Evolutionary conservation across 2,113 vertebrate species (phyloP).

Genomic region (Dasyornis broadbenti): DNA sequence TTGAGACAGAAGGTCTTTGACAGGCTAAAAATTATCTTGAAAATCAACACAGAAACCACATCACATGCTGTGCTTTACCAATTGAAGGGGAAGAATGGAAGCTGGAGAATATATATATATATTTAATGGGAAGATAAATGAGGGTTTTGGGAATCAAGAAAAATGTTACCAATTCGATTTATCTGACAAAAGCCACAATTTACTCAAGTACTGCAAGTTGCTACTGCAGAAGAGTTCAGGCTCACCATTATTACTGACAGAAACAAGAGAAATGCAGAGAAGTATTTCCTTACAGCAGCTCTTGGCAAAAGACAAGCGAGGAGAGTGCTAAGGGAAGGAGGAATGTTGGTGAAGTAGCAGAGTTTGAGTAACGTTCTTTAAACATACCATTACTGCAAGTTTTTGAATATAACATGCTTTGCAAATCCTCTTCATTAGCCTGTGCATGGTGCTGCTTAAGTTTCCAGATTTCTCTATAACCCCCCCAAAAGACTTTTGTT

Average conservation of each 20-base stretch:
- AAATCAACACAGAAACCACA: slow-evolving; percentile 38
- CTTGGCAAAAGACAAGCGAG: background rate
- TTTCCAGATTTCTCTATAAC: no score
- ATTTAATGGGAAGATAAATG: background rate
- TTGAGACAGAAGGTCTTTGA: slow-evolving; percentile 42
- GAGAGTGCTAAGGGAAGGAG: background rate
- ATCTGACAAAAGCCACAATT: background rate
- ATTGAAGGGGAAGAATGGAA: background rate
- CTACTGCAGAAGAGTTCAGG: background rate
- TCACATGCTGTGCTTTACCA: background rate
- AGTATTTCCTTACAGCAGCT: background rate
- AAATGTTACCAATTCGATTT: background rate
- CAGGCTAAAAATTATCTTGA: slow-evolving; percentile 21
- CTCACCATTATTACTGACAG: background rate
- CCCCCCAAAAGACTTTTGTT: background rate
- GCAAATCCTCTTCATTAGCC: background rate
- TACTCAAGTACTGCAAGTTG: background rate
- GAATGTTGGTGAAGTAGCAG: background rate
- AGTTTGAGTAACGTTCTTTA: background rate
- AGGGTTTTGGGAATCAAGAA: background rate
- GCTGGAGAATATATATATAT: background rate
- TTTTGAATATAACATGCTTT: background rate
- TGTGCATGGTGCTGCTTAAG: background rate
- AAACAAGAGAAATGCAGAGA: background rate
- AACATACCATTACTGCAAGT: background rate